These are phyloP conservation scores for Amblyopsis rosae DNA, from an alignment of 2,113 vertebrate species.

Conservation along the genomic window DNA sequence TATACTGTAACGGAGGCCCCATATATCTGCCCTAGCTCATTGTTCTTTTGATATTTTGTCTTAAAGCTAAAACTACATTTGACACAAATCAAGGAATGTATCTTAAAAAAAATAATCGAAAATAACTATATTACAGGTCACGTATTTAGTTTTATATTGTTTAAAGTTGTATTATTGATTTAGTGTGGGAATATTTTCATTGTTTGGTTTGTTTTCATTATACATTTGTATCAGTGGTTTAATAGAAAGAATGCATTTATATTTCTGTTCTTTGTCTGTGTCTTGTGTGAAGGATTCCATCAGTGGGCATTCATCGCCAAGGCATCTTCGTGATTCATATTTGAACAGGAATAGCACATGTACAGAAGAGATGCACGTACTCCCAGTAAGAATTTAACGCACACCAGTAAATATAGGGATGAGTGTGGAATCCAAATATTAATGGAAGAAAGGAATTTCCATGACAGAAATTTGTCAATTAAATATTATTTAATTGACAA, in stretches of 20 bases:
- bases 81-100: too few relatives aligned
- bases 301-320: slow-evolving; percentile 47
- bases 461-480: too few relatives aligned
- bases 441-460: too few relatives aligned
- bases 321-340: slow-evolving; percentile 64
- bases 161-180: neutral
- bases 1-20: too few relatives aligned
- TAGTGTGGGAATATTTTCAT: neutral
- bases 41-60: too few relatives aligned
- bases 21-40: too few relatives aligned
- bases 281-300: slow-evolving; percentile 61
- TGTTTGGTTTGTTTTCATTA: neutral
- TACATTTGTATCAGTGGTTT: neutral
- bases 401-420: neutral
- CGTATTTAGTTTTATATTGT: too few relatives aligned
- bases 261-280: slow-evolving; percentile 16
- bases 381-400: slow-evolving; percentile 64
- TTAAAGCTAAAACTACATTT: too few relatives aligned
- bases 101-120: too few relatives aligned
- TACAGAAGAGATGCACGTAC: slow-evolving; percentile 68
- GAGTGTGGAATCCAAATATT: too few relatives aligned
- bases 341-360: slow-evolving; percentile 73
- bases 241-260: neutral
- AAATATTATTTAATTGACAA: too few relatives aligned
- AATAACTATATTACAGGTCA: too few relatives aligned